phyloP scores from a whole-genome alignment of 2,797 vertebrate genomes.

The Esox lucius region DNA sequence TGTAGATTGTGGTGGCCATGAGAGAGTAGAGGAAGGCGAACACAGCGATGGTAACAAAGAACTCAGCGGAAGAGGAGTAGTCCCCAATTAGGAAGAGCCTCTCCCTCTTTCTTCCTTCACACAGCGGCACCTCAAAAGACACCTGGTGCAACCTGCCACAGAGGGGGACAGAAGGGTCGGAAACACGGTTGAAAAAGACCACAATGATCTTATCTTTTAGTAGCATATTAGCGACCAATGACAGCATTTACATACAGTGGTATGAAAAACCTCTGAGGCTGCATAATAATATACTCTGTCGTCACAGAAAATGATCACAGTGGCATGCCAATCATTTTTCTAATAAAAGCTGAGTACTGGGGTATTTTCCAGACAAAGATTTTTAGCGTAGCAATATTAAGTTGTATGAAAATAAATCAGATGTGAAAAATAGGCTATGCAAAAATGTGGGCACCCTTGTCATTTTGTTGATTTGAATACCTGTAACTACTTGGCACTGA shows the following conservation, averaged over 20 bases:
- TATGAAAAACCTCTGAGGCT: too few species aligned
- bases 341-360: too few species aligned
- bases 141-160: constrained; percentile 88
- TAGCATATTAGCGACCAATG: not conserved
- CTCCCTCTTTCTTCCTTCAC: constrained; percentile 85
- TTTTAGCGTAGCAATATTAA: too few species aligned
- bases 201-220: not conserved
- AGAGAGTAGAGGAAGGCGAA: constrained; percentile 96
- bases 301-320: too few species aligned
- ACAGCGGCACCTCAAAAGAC: constrained; percentile 89
- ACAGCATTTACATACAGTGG: not conserved
- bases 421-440: too few species aligned
- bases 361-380: too few species aligned
- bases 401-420: too few species aligned
- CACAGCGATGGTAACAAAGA: constrained; percentile 95
- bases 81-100: constrained; percentile 88
- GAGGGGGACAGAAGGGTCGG: constrained; percentile 8
- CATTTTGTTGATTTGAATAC: too few species aligned
- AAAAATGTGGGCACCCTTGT: too few species aligned
- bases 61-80: constrained; percentile 94
- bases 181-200: not conserved
- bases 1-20: constrained; percentile 88
- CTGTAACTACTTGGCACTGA: too few species aligned
- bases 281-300: too few species aligned
- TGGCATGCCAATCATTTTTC: too few species aligned